phyloP scores from a whole-genome alignment of 1,140 invertebrate species.

The Brachionus asplanchnoidis region DNA sequence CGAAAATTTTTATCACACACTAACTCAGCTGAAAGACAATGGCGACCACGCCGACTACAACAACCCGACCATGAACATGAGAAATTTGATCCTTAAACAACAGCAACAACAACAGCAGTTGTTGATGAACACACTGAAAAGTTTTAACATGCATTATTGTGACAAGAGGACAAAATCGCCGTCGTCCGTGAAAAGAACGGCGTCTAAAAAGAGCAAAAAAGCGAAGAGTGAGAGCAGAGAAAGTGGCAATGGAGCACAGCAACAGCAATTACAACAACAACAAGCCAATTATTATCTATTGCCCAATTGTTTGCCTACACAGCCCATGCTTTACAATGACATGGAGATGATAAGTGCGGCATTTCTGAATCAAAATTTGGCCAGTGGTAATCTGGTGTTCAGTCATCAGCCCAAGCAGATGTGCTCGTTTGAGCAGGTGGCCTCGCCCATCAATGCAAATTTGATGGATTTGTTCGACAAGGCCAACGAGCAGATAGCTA shows the following conservation, averaged over 20 bases:
- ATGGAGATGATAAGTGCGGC: slow-evolving; percentile 6
- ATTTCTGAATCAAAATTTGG: background rate
- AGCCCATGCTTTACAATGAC: slow-evolving; percentile 17
- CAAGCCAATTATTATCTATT: slow-evolving; percentile 27
- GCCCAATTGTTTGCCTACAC: background rate
- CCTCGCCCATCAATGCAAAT: background rate
- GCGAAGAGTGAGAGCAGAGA: background rate
- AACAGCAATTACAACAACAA: background rate
- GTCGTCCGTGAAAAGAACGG: background rate
- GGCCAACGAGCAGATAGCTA: background rate
- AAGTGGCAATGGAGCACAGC: background rate
- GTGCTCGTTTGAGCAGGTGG: background rate
- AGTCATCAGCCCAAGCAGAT: background rate
- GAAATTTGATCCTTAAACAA: background rate
- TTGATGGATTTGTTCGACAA: slow-evolving; percentile 22
- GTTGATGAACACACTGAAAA: slow-evolving; percentile 10
- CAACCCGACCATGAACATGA: slow-evolving; percentile 1
- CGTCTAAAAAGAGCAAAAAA: slow-evolving; percentile 22
- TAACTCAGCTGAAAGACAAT: background rate
- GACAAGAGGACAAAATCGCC: background rate
- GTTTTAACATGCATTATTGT: background rate
- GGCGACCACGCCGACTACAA: background rate
- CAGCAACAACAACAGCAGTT: slow-evolving; percentile 34
- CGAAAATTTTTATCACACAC: slow-evolving; percentile 38
- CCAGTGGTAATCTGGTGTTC: background rate